phyloP scores from a whole-genome alignment of 2,797 vertebrate species.

The Ctenosaura bakeri region DNA sequence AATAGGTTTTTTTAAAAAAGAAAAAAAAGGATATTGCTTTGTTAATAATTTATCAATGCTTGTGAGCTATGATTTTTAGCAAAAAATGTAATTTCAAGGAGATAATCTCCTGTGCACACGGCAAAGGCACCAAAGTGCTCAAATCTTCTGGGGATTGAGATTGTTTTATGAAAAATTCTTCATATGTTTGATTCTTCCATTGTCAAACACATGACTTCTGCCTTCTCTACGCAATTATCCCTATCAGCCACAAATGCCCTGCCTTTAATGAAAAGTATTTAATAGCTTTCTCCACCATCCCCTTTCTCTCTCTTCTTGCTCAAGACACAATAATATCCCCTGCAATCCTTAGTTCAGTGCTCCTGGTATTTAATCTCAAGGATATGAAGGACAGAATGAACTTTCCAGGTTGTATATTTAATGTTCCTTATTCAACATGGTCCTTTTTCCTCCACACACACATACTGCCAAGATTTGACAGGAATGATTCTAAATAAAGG shows the following conservation, averaged over 20 bases:
- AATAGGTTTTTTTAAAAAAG: too few species aligned
- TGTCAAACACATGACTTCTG: background rate
- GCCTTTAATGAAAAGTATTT: slow-evolving; percentile 22
- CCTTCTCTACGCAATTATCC: slow-evolving; percentile 14
- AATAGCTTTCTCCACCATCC: background rate
- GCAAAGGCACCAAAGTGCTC: background rate
- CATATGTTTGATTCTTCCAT: slow-evolving; percentile 24
- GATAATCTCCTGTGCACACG: background rate
- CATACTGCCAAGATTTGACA: background rate
- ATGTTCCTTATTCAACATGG: background rate
- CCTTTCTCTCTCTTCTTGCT: background rate
- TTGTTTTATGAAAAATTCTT: slow-evolving; percentile 18
- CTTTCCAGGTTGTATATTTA: background rate
- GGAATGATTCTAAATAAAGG: background rate
- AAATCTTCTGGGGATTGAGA: background rate
- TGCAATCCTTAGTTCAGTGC: background rate
- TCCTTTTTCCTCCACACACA: background rate
- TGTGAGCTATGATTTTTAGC: background rate
- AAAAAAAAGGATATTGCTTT: accelerated
- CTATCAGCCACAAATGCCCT: background rate
- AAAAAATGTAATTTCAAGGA: background rate
- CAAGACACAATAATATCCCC: background rate
- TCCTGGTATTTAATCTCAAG: slow-evolving; percentile 20
- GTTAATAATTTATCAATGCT: background rate
- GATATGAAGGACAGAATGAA: background rate